These are phyloP conservation scores for Luscinia luscinia DNA, from an alignment of 2,797 vertebrate genomes.

Conservation along the genomic window DNA sequence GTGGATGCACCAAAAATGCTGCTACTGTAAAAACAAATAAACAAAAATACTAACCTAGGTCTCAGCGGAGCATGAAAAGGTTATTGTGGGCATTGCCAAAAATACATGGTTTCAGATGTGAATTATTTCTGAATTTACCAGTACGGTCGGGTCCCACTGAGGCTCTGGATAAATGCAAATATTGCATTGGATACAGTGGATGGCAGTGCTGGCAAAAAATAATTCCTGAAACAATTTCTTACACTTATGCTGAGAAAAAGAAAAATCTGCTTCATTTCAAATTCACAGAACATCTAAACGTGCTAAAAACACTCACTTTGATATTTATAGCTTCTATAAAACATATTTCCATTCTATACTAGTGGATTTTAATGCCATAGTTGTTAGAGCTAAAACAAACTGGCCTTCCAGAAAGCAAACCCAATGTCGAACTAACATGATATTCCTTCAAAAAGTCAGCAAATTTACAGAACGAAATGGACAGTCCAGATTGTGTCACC, in stretches of 20 bases:
- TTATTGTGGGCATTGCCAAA: constrained; percentile 29
- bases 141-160: background rate
- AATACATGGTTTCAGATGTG: background rate
- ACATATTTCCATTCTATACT: constrained; percentile 27
- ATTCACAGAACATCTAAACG: constrained; percentile 12
- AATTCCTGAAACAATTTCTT: constrained; percentile 30
- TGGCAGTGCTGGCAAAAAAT: constrained; percentile 19
- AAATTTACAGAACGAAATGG: background rate
- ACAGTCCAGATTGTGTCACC: constrained; percentile 4
- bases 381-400: constrained; percentile 29
- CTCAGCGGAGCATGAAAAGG: constrained; percentile 34
- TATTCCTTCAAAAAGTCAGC: constrained; percentile 27
- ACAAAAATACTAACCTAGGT: background rate
- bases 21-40: background rate
- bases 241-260: background rate
- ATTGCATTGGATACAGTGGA: background rate
- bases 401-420: constrained; percentile 36
- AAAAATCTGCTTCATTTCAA: constrained; percentile 9
- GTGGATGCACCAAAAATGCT: background rate
- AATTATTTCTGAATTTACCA: constrained; percentile 9
- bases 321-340: constrained; percentile 19
- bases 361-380: background rate
- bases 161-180: constrained; percentile 25
- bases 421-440: constrained; percentile 3
- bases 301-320: constrained; percentile 16